Conservation (phyloP, 2,797 vertebrate species). For the Rhinella marina region DNA sequence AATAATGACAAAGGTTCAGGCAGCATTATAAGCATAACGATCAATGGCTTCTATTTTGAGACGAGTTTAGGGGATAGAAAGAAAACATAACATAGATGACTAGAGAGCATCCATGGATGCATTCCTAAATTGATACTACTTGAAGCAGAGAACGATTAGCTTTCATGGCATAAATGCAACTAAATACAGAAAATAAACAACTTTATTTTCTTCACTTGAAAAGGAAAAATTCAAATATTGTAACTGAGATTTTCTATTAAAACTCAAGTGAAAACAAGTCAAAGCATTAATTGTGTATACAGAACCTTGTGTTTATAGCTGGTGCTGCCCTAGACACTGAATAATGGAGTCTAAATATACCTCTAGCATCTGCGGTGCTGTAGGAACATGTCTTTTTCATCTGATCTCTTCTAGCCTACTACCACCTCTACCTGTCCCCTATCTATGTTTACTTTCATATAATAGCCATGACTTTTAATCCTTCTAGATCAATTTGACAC, state of each 20-base stretch:
- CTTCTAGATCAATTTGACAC: too few relatives aligned
- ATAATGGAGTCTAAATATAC: too few relatives aligned
- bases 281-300: background rate
- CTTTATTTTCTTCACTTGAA: background rate
- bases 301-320: too few relatives aligned
- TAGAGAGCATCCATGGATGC: background rate
- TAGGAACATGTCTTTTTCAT: too few relatives aligned
- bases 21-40: background rate
- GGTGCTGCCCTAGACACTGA: too few relatives aligned
- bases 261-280: background rate
- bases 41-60: constrained; percentile 5
- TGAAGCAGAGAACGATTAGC: background rate
- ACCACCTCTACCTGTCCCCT: too few relatives aligned
- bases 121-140: background rate
- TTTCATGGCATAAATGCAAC: background rate
- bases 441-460: too few relatives aligned
- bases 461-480: too few relatives aligned
- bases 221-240: background rate
- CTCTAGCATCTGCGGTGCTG: too few relatives aligned
- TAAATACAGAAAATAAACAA: background rate
- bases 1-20: background rate
- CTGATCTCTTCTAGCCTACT: too few relatives aligned
- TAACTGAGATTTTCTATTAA: background rate
- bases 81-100: background rate
- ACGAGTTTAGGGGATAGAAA: background rate